These are phyloP conservation scores for Caenorhabditis elegans DNA, from an alignment of 1,140 invertebrate species.

Conservation along the genomic window DNA sequence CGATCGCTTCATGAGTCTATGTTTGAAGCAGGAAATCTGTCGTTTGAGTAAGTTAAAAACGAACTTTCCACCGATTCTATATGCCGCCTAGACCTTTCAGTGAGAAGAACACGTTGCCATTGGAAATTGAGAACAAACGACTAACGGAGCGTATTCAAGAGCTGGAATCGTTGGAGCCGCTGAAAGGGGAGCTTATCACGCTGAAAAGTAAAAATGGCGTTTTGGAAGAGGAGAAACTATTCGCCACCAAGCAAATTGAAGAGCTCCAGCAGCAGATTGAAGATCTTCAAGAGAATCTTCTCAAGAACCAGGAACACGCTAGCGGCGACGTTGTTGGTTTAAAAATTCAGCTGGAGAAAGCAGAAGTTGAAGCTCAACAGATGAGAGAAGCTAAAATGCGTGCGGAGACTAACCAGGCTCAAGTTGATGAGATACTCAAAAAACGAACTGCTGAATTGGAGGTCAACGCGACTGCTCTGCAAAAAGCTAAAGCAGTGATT, in stretches of 20 bases:
- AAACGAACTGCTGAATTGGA: neutral
- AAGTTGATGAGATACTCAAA: neutral
- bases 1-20: slow-evolving; percentile 5
- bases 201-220: neutral
- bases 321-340: neutral
- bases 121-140: slow-evolving; percentile 10
- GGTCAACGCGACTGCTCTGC: neutral
- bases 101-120: neutral
- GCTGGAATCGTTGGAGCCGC: neutral
- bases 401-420: neutral
- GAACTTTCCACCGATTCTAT: too few relatives aligned
- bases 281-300: neutral
- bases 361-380: neutral
- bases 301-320: neutral
- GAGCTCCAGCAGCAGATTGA: neutral
- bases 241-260: neutral
- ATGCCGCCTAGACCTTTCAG: slow-evolving; percentile 1
- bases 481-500: neutral
- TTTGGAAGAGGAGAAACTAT: neutral
- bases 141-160: neutral
- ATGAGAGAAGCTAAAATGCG: neutral
- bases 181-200: neutral
- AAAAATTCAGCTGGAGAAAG: neutral
- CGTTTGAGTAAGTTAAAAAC: neutral
- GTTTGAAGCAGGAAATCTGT: neutral